Evolutionary conservation across 2,113 vertebrate genomes (phyloP).

Genomic region (Mustela nigripes): DNA sequence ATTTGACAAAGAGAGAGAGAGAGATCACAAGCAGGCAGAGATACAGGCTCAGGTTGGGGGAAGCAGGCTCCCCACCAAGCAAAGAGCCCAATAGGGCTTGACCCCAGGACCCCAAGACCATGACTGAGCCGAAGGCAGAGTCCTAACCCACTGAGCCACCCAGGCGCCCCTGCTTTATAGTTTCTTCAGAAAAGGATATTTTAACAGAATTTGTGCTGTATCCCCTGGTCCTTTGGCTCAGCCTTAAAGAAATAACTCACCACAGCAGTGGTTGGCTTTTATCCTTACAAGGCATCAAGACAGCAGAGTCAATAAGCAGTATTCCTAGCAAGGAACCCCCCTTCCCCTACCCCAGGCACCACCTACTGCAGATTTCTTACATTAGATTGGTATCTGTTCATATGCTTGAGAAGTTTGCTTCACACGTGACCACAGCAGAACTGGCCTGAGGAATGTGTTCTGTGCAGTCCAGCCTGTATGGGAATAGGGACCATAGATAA

Average conservation of each 20-base stretch:
- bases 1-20: too few species aligned
- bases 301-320: background rate
- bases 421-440: background rate
- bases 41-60: too few species aligned
- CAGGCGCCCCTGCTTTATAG: background rate
- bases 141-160: too few species aligned
- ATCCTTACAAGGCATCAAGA: constrained; percentile 6
- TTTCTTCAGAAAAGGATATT: background rate
- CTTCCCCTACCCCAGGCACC: background rate
- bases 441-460: background rate
- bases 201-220: background rate
- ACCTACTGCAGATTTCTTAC: background rate
- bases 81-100: too few species aligned
- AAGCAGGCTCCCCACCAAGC: too few species aligned
- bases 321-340: background rate
- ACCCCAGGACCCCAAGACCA: too few species aligned
- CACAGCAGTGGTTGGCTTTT: background rate
- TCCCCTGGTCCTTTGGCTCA: background rate
- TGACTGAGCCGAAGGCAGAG: too few species aligned
- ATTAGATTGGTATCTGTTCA: background rate
- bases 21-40: too few species aligned
- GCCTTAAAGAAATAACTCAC: background rate
- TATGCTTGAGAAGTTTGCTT: background rate
- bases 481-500: constrained; percentile 46
- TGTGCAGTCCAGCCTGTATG: constrained; percentile 36